These are phyloP conservation scores for Nymphicus hollandicus DNA, from an alignment of 2,113 vertebrate genomes.

Conservation along the genomic window DNA sequence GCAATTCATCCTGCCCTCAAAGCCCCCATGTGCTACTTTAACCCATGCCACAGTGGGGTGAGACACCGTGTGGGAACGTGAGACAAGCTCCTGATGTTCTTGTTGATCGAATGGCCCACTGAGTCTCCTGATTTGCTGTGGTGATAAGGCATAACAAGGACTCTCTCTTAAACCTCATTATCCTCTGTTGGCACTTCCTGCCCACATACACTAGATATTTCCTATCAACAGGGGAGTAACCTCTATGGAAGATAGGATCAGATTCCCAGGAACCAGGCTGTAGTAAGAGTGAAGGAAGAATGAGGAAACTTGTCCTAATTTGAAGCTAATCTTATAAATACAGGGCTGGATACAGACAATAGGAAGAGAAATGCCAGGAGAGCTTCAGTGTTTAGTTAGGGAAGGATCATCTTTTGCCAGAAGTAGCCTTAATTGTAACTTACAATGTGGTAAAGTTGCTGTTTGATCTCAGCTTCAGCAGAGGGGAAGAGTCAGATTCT, in stretches of 20 bases:
- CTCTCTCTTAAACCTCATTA: constrained; percentile 52
- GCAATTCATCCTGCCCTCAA: background rate
- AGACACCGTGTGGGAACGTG: constrained; percentile 9
- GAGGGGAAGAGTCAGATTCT: background rate
- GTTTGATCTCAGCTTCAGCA: constrained; percentile 30
- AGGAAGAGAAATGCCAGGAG: background rate
- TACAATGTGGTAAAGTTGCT: constrained; percentile 9
- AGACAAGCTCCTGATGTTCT: constrained; percentile 36
- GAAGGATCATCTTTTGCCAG: constrained; percentile 6
- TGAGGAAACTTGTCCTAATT: constrained; percentile 54
- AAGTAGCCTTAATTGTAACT: constrained; percentile 16
- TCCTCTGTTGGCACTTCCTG: background rate
- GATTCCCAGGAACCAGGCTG: constrained; percentile 44
- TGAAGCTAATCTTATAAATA: constrained; percentile 51
- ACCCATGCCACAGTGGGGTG: background rate
- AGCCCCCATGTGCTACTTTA: background rate
- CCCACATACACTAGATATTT: constrained; percentile 38
- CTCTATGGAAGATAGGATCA: constrained; percentile 57
- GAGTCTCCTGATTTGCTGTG: constrained; percentile 26
- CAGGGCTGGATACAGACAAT: constrained; percentile 14
- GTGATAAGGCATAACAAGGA: constrained; percentile 34
- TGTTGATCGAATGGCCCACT: constrained; percentile 39
- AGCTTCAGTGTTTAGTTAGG: constrained; percentile 8
- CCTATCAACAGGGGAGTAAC: constrained; percentile 62
- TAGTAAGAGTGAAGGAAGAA: constrained; percentile 54